Conservation (phyloP, 2,888 invertebrate genomes). For the Tortrix viridana region DNA sequence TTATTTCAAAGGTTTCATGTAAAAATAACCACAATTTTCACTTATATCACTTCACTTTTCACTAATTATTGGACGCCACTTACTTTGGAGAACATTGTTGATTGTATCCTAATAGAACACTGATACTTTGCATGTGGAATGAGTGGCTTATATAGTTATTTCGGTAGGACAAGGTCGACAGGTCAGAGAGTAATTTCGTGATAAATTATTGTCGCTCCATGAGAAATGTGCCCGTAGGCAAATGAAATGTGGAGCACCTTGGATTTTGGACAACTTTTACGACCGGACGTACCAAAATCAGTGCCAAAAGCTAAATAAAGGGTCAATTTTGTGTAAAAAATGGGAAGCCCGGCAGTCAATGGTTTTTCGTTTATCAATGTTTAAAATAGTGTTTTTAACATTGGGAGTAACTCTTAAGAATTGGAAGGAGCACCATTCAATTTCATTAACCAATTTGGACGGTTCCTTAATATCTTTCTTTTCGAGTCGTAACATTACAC, state of each 20-base stretch:
- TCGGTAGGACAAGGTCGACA: slow-evolving; percentile 43
- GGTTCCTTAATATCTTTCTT: no score
- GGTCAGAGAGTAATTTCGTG: slow-evolving; percentile 40
- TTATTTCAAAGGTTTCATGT: no score
- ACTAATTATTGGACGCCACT: slow-evolving; percentile 37
- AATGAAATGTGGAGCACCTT: slow-evolving; percentile 28
- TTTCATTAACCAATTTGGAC: no score
- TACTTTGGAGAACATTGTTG: slow-evolving; percentile 44
- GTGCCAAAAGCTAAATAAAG: neutral
- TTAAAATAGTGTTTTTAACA: no score
- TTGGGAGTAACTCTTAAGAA: no score
- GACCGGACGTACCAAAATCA: neutral
- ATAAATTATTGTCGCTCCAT: slow-evolving; percentile 31
- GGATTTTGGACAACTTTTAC: slow-evolving; percentile 31
- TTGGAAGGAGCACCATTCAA: no score
- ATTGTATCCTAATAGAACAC: slow-evolving; percentile 27
- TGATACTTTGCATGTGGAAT: slow-evolving; percentile 41
- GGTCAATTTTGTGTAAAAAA: neutral
- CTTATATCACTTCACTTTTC: slow-evolving; percentile 1
- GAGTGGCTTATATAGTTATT: slow-evolving; percentile 42
- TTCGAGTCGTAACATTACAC: no score
- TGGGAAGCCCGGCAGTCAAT: neutral
- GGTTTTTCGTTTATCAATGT: no score
- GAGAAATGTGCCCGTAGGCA: slow-evolving; percentile 30
- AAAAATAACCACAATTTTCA: neutral